phyloP scores from a whole-genome alignment of 2,888 invertebrate species.

The Drosophila paranaensis region DNA sequence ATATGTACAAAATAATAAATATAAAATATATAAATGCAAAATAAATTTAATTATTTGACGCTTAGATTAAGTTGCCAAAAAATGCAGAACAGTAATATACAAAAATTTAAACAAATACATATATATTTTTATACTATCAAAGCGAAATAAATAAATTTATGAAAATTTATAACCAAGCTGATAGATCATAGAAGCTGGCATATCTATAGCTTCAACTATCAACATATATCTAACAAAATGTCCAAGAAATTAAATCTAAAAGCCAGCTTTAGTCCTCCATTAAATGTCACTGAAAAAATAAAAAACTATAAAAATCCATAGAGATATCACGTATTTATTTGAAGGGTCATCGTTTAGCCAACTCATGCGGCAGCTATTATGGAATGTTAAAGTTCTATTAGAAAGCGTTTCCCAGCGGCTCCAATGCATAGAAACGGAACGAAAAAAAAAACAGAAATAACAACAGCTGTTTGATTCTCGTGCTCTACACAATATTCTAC shows the following conservation, averaged over 20 bases:
- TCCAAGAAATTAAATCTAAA: background rate
- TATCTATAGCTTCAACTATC: too few species aligned
- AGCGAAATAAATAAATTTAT: too few species aligned
- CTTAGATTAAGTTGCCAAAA: too few species aligned
- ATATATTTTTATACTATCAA: too few species aligned
- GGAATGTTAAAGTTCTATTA: conserved; percentile 11
- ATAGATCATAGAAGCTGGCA: too few species aligned
- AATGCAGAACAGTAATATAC: too few species aligned
- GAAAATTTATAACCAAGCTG: too few species aligned
- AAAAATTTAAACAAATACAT: too few species aligned
- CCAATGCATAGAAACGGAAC: background rate
- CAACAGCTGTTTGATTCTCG: conserved; percentile 50
- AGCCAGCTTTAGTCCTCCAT: background rate
- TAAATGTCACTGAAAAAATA: background rate
- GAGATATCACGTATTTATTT: background rate
- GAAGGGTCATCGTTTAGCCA: conserved; percentile 5
- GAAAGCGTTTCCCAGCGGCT: conserved; percentile 8
- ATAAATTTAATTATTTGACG: too few species aligned
- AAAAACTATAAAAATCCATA: background rate
- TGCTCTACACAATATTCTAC: conserved; percentile 35
- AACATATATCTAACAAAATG: too few species aligned
- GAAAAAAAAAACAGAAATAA: conserved; percentile 25
- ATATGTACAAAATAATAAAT: too few species aligned
- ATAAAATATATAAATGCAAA: too few species aligned
- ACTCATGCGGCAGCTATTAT: conserved; percentile 22